Conservation (phyloP, 1,140 invertebrate species). For the Drosophila yakuba region DNA sequence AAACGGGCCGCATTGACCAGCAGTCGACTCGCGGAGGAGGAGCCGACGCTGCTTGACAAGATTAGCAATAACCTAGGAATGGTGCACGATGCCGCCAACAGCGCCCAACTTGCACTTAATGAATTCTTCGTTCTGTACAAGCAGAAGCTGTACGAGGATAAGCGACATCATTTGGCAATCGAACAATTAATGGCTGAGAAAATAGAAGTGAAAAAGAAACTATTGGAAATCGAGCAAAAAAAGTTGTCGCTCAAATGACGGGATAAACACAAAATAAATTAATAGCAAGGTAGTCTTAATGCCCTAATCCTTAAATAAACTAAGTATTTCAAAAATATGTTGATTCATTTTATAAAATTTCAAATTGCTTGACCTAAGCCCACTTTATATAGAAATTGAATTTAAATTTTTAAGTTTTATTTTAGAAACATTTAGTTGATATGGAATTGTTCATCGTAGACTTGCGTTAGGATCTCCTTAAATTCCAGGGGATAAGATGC, state of each 20-base stretch:
- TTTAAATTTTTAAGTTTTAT: conserved; percentile 1
- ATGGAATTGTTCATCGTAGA: conserved; percentile 33
- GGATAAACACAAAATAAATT: neutral
- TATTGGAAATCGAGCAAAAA: conserved; percentile 64
- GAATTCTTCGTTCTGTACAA: conserved; percentile 67
- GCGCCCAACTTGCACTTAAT: conserved; percentile 38
- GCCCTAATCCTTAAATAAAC: neutral
- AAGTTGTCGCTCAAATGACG: conserved; percentile 58
- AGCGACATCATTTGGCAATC: conserved; percentile 55
- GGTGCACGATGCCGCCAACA: conserved; percentile 42
- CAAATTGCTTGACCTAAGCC: neutral
- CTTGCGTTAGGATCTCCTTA: conserved; percentile 35
- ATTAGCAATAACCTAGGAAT: conserved; percentile 41
- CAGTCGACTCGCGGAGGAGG: conserved; percentile 21
- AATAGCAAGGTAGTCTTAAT: conserved; percentile 6
- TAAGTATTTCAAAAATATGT: conserved; percentile 16
- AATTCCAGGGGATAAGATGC: conserved; percentile 36
- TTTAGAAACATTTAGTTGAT: conserved; percentile 11
- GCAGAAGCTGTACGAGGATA: conserved; percentile 62
- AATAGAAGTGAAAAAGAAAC: conserved; percentile 63
- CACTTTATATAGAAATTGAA: neutral
- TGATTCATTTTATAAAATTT: conserved; percentile 9
- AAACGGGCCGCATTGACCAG: conserved; percentile 24
- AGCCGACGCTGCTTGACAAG: conserved; percentile 41
- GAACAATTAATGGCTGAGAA: conserved; percentile 69